Base-by-base conservation (phyloP, 2,113 vertebrate species). In the Podilymbus podiceps region DNA sequence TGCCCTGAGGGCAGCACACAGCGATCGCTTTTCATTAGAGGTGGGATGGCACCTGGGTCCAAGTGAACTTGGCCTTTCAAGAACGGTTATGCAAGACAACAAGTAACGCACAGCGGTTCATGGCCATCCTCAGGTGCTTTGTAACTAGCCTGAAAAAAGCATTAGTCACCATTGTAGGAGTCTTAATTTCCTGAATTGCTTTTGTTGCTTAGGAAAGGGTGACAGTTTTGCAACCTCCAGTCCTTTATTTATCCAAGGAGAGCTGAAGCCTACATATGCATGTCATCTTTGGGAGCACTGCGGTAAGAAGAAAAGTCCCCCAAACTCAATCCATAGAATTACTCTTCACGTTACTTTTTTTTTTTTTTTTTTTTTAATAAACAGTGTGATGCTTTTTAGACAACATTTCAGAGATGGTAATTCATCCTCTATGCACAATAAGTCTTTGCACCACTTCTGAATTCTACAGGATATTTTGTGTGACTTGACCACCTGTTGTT, bases 401-500 rank as follows among this genome's bases (percentile, higher is more conserved):
- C 17, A 55, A 28, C 24, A 28, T 85, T 75, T 74, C 58, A 52
- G 69, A 69, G 46, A 73, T 22, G 5, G 24, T 69, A 81, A 63
- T 62, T 86, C 28, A 49, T 81, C 77, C 30, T 84, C 35, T 27
- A 11, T 67, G 38, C 12, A 3, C 28, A 72, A 1, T 12, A 52
- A 68, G 25, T 49, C 63, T 62, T 47, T 69, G 22, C 40, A 56
- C 56, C 2, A 1, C 35, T 80, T 87, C 73, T 85, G 75, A 78
- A 44, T 85, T 53, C 72, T 80, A 21, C 79, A 52, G 63, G 78
- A 62, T 88, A 69, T 93, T 91, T 88, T 74, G 66, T 77, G 73
- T 82, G 77, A 79, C 71, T 71, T 53, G 55, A 38, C 73, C 91
- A 95, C 86, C 84, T 92, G 81, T 77, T 91, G n/a, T 88, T 95